Percentiles rank a stretch among this genome's conserved stretches.
These are phyloP conservation scores for Teleiodes luculella DNA, from an alignment of 2,888 invertebrate genomes.

Conservation along the genomic window DNA sequence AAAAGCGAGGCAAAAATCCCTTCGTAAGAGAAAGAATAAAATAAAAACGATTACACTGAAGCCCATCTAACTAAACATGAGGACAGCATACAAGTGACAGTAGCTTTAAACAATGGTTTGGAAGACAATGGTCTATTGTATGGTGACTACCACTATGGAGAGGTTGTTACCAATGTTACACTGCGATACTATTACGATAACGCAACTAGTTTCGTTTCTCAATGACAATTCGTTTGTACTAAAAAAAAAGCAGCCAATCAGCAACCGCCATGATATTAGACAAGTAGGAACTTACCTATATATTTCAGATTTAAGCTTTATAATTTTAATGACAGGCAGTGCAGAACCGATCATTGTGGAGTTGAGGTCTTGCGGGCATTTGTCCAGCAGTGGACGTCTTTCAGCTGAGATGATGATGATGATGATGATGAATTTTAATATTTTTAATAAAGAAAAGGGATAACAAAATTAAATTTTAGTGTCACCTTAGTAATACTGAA, in stretches of 20 bases:
- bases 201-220: constrained; percentile 14
- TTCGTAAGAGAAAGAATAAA: neutral
- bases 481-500: too few relatives aligned
- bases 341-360: too few relatives aligned
- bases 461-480: too few relatives aligned
- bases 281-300: too few relatives aligned
- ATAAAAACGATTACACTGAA: neutral
- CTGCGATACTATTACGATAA: constrained; percentile 31
- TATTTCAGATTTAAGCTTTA: too few relatives aligned
- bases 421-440: too few relatives aligned
- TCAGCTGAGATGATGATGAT: too few relatives aligned
- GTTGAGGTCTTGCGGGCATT: too few relatives aligned
- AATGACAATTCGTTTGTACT: neutral
- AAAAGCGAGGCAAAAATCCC: neutral
- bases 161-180: constrained; percentile 11
- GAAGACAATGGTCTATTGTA: constrained; percentile 57
- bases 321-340: too few relatives aligned
- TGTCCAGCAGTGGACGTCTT: too few relatives aligned
- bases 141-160: constrained; percentile 21
- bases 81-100: constrained; percentile 29
- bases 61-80: neutral
- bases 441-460: too few relatives aligned
- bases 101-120: constrained; percentile 39
- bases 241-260: neutral
- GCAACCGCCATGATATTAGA: neutral